Evolutionary conservation across 2,113 vertebrate genomes (phyloP), one percentile per base, ranked within the genome.

Genomic region (Saguinus imperator): DNA sequence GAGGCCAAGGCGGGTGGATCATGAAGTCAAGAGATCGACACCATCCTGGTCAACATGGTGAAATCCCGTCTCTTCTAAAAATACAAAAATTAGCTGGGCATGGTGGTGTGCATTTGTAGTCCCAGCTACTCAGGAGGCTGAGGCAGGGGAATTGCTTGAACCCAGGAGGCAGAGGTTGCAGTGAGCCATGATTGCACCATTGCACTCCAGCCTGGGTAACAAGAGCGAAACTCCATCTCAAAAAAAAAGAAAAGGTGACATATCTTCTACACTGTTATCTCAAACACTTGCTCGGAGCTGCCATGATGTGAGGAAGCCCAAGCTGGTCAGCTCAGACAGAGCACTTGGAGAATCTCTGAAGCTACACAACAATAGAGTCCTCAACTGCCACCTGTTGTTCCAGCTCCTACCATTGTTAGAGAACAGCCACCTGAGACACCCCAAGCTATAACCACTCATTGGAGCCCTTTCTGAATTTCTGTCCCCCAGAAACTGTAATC

Each of bases 381-480:
- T 55, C 21, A 73, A 20, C 18, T 29, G 13, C 5, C 20, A 2
- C 48, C 12, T 80, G 25, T 20, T 55, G 3, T 58, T 94, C 40
- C 14, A 76, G 25, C 18, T 81, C 48, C 40, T 37, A 52, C 57
- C 25, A 29, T 68, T 37, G 14, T 57, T 79, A n/a, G 72, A 72
- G 14, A 52, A 8, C 32, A 92, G 25, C 25, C 27, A 55, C 8
- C 7, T 18, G 17, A 82, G 29, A 89, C 17, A 45, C 2, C 14
- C n/a, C 5, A 3, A 80, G 61, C 10, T n/a, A 18, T 77, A 87
- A 77, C 0, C 0, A 27, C 58, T 23, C 35, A 25, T 29, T 37
- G 17, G 52, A 94, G 70, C 29, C 35, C 43, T 70, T 94, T 32
- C 68, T 27, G 70, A 57, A 80, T n/a, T 73, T 48, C 40, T 87